Percentiles rank a stretch among this genome's conserved stretches.
These are phyloP conservation scores for Cynopterus sphinx DNA, from an alignment of 2,797 vertebrate species.

Conservation along the genomic window DNA sequence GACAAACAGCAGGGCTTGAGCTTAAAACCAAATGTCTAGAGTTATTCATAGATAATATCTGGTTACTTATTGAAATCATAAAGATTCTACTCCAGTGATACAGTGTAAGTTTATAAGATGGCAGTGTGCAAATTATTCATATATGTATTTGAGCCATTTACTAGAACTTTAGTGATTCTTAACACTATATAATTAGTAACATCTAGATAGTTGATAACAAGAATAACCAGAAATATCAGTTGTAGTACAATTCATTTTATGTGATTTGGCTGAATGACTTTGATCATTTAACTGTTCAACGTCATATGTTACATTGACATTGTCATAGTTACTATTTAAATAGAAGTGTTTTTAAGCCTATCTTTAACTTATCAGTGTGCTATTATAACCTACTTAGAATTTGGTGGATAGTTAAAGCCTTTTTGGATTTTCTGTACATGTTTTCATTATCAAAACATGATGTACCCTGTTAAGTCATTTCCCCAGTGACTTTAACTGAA, in stretches of 20 bases:
- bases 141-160: slow-evolving; percentile 45
- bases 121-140: background rate
- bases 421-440: background rate
- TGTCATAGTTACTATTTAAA: background rate
- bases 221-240: slow-evolving; percentile 50
- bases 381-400: background rate
- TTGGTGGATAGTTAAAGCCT: background rate
- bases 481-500: background rate
- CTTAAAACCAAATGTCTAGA: slow-evolving; percentile 65
- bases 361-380: background rate
- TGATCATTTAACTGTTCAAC: background rate
- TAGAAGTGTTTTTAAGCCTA: background rate
- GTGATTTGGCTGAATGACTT: slow-evolving; percentile 50
- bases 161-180: slow-evolving; percentile 55
- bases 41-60: slow-evolving; percentile 51
- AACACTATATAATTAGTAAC: slow-evolving; percentile 58
- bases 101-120: slow-evolving; percentile 52
- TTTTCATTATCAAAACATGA: slow-evolving; percentile 21
- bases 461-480: background rate
- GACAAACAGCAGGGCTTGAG: slow-evolving; percentile 65
- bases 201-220: slow-evolving; percentile 56
- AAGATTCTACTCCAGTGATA: slow-evolving; percentile 53
- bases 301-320: background rate
- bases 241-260: slow-evolving; percentile 43
- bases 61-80: slow-evolving; percentile 47